A percentile compares a stretch with the other conserved stretches of the same genome.
These are phyloP conservation scores for Drosophila equinoxialis DNA, from an alignment of 1,140 invertebrate species.

Conservation along the genomic window DNA sequence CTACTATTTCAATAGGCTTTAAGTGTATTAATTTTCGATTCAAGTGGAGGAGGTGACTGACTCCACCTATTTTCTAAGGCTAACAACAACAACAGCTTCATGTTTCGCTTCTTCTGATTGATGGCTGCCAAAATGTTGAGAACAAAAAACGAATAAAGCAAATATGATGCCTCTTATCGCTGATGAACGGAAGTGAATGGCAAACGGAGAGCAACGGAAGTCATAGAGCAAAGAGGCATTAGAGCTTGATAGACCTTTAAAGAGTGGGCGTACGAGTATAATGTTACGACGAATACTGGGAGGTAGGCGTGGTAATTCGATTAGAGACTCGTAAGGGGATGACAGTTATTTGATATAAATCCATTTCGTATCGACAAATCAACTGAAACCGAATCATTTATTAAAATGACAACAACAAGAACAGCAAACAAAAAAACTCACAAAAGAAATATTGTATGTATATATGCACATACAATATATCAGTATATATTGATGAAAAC, in stretches of 20 bases:
- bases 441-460: too few species aligned
- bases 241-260: constrained; percentile 4
- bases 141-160: constrained; percentile 5
- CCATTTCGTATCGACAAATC: constrained; percentile 4
- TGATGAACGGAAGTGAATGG: constrained; percentile 23
- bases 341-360: constrained; percentile 13
- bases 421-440: too few species aligned
- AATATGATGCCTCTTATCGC: constrained; percentile 49
- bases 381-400: constrained; percentile 9
- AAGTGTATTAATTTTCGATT: constrained; percentile 77
- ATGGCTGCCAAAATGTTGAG: constrained; percentile 62
- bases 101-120: constrained; percentile 46
- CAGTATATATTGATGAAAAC: too few species aligned
- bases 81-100: neutral
- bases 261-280: constrained; percentile 3
- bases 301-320: constrained; percentile 5
- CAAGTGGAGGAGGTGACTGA: constrained; percentile 49
- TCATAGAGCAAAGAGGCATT: constrained; percentile 31
- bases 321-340: constrained; percentile 6
- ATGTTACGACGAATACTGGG: neutral
- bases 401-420: neutral
- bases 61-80: neutral
- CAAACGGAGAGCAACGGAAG: constrained; percentile 14
- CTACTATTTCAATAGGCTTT: constrained; percentile 62
- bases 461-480: too few species aligned